Base-by-base conservation (phyloP, 2,113 vertebrate species). In the Martes martes region DNA sequence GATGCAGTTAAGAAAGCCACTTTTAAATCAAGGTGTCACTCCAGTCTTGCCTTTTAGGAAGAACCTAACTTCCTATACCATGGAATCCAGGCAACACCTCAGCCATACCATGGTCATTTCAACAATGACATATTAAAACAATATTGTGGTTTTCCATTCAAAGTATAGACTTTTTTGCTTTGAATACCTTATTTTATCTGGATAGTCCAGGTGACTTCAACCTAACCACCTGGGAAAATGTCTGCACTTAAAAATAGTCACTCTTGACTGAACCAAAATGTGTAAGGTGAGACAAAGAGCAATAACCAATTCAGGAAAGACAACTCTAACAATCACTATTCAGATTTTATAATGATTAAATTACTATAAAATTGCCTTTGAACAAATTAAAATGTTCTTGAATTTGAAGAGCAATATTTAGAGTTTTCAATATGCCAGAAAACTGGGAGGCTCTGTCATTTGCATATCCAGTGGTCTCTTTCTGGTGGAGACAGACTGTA, bases 311-410 rank as follows among this genome's bases (percentile, higher is more conserved):
- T 90, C 55, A 31, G 59, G 39, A 82, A 79, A 88, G 36, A 91
- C 16, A 57, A 55, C 4, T 87, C 42, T 78, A 31, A 83, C 42
- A 80, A 59, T 89, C 76, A 76, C 45, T 42, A 24, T 55, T 71
- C 28, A 80, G 8, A 39, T 95, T 80, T 97, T 39, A 59, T 86
- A 87, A 87, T 26, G 50, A 92, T 81, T 39, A 74, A 91, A 87
- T 94, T 84, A 84, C 47, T 76, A 5, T 69, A 86, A 81, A 89
- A 65, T 86, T 86, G 67, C 4, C 65, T 83, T 88, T 94, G 33
- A 81, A 87, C 14, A 95, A 84, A 82, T 93, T 36, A 79, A 23
- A 73, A 28, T n/a, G 33, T 67, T 50, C 59, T 91, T 93, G 15
- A 94, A 57, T 74, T 73, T 96, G 6, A 85, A 71, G 52, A 61